Evolutionary conservation across 2,113 vertebrate species (phyloP).

Genomic region (Picathartes gymnocephalus): DNA sequence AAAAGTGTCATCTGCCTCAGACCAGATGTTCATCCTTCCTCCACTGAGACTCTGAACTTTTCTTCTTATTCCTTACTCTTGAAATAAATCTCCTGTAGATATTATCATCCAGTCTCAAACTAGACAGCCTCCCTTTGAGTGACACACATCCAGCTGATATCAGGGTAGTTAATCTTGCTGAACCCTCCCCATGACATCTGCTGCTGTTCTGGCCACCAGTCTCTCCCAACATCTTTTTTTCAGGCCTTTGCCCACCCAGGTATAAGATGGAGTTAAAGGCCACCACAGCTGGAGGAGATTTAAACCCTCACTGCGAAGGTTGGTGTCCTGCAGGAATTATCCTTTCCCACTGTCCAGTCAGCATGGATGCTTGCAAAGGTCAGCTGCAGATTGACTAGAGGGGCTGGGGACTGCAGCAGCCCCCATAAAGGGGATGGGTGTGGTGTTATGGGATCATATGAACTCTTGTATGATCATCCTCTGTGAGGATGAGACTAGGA

Average conservation of each 20-base stretch:
- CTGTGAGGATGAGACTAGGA: background rate
- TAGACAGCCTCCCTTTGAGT: background rate
- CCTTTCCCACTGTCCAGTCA: background rate
- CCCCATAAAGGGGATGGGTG: background rate
- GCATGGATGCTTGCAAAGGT: background rate
- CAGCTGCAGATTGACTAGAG: background rate
- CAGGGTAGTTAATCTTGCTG: background rate
- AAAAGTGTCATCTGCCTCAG: conserved; percentile 32
- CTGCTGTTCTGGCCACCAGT: background rate
- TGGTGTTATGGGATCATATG: background rate
- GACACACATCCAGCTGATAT: background rate
- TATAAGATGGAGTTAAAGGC: background rate
- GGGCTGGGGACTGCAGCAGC: background rate
- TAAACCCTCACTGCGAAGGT: background rate
- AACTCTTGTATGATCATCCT: too few relatives aligned
- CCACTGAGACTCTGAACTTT: conserved; percentile 3
- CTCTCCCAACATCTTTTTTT: background rate
- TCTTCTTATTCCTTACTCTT: background rate
- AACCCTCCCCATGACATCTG: background rate
- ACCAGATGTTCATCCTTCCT: conserved; percentile 58
- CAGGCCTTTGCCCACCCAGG: background rate
- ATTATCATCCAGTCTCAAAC: background rate
- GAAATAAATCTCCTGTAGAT: background rate
- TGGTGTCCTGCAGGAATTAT: background rate
- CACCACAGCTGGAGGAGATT: background rate